A percentile compares a stretch with the other conserved stretches of the same genome.
Evolutionary conservation across 2,888 invertebrate species (phyloP).

Genomic region (Atethmia centrago): DNA sequence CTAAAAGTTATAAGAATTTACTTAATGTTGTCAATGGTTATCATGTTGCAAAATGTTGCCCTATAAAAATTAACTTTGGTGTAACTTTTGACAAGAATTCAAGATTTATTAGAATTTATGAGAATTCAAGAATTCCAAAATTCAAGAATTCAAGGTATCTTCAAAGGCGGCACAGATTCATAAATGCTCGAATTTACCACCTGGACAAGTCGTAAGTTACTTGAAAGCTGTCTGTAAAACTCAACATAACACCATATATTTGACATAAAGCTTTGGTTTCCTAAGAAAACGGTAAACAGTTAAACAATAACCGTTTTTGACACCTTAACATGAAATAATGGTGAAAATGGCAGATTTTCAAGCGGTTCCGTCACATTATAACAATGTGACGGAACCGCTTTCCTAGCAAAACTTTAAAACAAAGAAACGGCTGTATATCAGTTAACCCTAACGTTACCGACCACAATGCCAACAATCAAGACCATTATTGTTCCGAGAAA

Average conservation of each 20-base stretch:
- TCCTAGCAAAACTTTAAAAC: conserved; percentile 19
- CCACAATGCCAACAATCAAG: conserved; percentile 64
- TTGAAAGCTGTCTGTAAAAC: conserved; percentile 18
- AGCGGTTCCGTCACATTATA: background rate
- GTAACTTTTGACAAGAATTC: too few species aligned
- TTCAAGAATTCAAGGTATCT: too few species aligned
- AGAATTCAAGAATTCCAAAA: too few species aligned
- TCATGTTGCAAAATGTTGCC: too few species aligned
- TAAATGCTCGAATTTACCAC: conserved; percentile 12
- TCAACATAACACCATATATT: conserved; percentile 34
- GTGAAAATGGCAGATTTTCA: background rate
- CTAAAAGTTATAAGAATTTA: too few species aligned
- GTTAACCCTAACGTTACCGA: conserved; percentile 64
- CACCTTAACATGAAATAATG: background rate
- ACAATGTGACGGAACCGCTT: background rate
- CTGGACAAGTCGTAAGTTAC: conserved; percentile 13
- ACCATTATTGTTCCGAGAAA: conserved; percentile 66
- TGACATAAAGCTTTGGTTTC: conserved; percentile 1
- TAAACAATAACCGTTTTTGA: too few species aligned
- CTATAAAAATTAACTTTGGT: too few species aligned
- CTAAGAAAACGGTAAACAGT: background rate
- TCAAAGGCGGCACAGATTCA: conserved; percentile 13
- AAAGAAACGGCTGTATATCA: conserved; percentile 51
- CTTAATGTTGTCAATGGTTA: too few species aligned
- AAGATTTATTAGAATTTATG: too few species aligned